Evolutionary conservation across 1,140 invertebrate genomes (phyloP).

Genomic region (Drosophila busckii): DNA sequence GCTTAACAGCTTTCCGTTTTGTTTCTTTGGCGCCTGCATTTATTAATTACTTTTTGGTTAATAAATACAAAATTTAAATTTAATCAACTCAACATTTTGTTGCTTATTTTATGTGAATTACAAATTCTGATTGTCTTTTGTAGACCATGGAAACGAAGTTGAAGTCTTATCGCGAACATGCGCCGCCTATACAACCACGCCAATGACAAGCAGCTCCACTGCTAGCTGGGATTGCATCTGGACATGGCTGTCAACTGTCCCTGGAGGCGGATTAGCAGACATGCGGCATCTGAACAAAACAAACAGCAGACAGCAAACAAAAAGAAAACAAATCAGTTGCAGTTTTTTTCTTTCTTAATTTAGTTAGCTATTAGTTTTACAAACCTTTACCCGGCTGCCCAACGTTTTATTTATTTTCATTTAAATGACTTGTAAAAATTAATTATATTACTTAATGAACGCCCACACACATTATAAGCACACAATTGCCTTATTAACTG

Average conservation of each 20-base stretch:
- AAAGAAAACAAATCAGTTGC: conserved; percentile 1
- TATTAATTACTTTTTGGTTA: conserved; percentile 52
- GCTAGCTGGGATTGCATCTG: conserved; percentile 25
- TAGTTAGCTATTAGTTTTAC: conserved; percentile 1
- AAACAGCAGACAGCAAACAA: background rate
- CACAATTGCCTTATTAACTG: too few relatives aligned
- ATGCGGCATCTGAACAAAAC: conserved; percentile 30
- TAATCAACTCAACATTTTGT: conserved; percentile 28
- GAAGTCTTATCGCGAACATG: conserved; percentile 74
- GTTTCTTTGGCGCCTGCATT: conserved; percentile 48
- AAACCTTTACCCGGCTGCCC: conserved; percentile 6
- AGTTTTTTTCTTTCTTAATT: conserved; percentile 8
- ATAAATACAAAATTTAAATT: conserved; percentile 55
- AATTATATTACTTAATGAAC: conserved; percentile 23
- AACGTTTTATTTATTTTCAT: conserved; percentile 32
- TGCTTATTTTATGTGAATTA: background rate
- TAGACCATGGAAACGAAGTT: conserved; percentile 77
- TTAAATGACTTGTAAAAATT: conserved; percentile 34
- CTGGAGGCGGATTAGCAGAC: conserved; percentile 20
- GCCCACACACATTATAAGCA: background rate
- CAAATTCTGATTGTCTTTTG: conserved; percentile 32
- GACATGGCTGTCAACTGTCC: background rate
- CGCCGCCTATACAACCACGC: conserved; percentile 61
- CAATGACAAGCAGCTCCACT: conserved; percentile 39
- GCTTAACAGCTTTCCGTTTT: conserved; percentile 26